Percentiles rank a stretch among this genome's conserved stretches.
phyloP scores from a whole-genome alignment of 2,888 invertebrate species.

The Microctonus hyperodae region DNA sequence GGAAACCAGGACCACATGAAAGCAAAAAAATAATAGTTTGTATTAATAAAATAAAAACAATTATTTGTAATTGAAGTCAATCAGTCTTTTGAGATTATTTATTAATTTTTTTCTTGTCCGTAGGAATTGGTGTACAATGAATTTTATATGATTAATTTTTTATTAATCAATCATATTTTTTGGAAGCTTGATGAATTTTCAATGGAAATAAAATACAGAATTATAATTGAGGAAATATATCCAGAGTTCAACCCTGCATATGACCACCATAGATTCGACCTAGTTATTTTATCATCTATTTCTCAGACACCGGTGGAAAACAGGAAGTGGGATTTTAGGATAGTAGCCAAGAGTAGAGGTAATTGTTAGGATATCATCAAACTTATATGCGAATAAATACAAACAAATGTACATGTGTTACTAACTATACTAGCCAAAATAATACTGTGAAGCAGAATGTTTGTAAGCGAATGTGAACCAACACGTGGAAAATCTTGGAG shows the following conservation, averaged over 20 bases:
- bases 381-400: background rate
- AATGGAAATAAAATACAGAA: too few species aligned
- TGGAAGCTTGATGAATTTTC: too few species aligned
- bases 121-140: background rate
- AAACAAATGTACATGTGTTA: background rate
- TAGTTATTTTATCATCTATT: too few species aligned
- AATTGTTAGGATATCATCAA: slow-evolving; percentile 6
- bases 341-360: slow-evolving; percentile 48
- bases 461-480: slow-evolving; percentile 38
- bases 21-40: background rate
- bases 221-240: too few species aligned
- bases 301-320: slow-evolving; percentile 47
- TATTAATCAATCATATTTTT: background rate
- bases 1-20: slow-evolving; percentile 38
- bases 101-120: background rate
- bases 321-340: slow-evolving; percentile 51
- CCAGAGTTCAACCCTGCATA: too few species aligned
- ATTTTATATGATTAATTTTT: background rate
- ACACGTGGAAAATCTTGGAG: slow-evolving; percentile 49
- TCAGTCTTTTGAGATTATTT: background rate
- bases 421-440: background rate
- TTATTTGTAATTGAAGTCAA: background rate
- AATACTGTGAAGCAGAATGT: slow-evolving; percentile 16
- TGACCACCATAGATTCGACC: too few species aligned
- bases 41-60: background rate